A percentile compares a stretch with the other conserved stretches of the same genome.
These are phyloP conservation scores for Lepus townsendii DNA, from an alignment of 2,797 vertebrate species.

Conservation along the genomic window DNA sequence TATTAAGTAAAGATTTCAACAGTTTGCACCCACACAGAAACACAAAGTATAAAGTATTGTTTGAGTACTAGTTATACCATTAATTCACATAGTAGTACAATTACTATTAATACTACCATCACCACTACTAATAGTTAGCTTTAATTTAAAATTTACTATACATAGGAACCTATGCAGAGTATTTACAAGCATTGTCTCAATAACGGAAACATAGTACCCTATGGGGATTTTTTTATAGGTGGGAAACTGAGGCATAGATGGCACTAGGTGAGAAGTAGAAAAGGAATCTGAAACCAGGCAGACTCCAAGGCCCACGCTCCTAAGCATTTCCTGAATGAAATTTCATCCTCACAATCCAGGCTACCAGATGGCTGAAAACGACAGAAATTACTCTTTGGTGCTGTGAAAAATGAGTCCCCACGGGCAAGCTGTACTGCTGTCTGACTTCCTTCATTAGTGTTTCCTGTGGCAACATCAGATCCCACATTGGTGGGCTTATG, in stretches of 20 bases:
- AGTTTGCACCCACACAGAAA: no score
- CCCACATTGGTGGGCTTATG: conserved; percentile 49
- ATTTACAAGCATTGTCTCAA: background rate
- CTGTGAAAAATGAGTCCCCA: conserved; percentile 81
- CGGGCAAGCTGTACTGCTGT: conserved; percentile 56
- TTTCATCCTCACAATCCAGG: conserved; percentile 72
- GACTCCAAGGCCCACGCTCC: conserved; percentile 20
- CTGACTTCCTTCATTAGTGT: conserved; percentile 75
- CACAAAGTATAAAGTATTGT: no score
- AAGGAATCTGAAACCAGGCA: conserved; percentile 37
- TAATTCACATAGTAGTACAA: background rate
- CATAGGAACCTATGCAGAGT: background rate
- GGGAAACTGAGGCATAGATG: background rate
- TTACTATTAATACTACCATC: background rate
- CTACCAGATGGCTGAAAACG: conserved; percentile 79
- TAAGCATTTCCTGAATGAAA: conserved; percentile 71
- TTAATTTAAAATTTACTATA: background rate
- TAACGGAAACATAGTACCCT: background rate
- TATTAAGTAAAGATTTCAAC: no score
- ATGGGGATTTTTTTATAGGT: background rate
- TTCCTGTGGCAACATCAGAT: conserved; percentile 62
- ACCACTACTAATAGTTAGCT: background rate
- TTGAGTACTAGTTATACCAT: no score
- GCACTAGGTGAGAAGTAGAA: background rate
- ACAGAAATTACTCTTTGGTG: conserved; percentile 82